A percentile compares a stretch with the other conserved stretches of the same genome.
These are phyloP conservation scores for Caenorhabditis inopinata DNA, from an alignment of 1,140 invertebrate genomes.

Conservation along the genomic window DNA sequence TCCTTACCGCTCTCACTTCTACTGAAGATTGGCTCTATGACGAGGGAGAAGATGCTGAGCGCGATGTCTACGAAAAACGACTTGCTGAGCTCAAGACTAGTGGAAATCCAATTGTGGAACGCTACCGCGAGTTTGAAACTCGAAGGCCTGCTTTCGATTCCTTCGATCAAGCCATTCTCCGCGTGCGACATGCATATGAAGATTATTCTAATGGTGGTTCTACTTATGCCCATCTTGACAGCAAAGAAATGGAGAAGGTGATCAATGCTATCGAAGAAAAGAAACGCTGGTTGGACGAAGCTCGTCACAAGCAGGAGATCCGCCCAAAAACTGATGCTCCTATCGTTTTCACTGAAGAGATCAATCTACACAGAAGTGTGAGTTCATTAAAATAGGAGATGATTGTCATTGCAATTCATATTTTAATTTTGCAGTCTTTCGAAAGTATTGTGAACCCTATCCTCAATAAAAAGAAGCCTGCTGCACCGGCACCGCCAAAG, in stretches of 20 bases:
- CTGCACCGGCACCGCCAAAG: constrained; percentile 8
- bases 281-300: constrained; percentile 42
- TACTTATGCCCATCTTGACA: constrained; percentile 38
- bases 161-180: constrained; percentile 37
- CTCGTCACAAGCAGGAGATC: constrained; percentile 41
- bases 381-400: background rate
- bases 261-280: constrained; percentile 46
- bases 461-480: constrained; percentile 41
- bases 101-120: constrained; percentile 54
- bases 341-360: constrained; percentile 40
- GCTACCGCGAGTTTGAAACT: constrained; percentile 41
- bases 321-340: constrained; percentile 37
- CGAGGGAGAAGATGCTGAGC: constrained; percentile 83
- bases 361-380: constrained; percentile 36
- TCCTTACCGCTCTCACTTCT: constrained; percentile 76
- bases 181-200: constrained; percentile 36
- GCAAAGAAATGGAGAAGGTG: constrained; percentile 47
- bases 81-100: constrained; percentile 71
- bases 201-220: constrained; percentile 37
- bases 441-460: constrained; percentile 43
- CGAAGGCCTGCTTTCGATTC: constrained; percentile 19
- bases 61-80: constrained; percentile 77
- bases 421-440: constrained; percentile 33
- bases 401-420: background rate
- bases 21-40: constrained; percentile 93